Percentiles rank a stretch among this genome's conserved stretches.
Conservation (phyloP, 2,888 invertebrate species). For the Matsumyia berberina region DNA sequence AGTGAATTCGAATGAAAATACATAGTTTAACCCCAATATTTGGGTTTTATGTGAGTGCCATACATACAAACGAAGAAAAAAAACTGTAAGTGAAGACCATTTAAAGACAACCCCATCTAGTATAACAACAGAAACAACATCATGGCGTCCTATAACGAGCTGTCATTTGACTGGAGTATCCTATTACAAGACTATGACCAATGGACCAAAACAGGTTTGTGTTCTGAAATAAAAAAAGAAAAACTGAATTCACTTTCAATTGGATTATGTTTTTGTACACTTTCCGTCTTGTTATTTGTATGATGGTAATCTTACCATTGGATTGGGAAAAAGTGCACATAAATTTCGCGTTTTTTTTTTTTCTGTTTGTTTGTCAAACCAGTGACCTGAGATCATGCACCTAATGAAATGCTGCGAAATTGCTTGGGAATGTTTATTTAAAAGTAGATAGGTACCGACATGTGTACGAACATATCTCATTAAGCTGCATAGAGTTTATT, state of each 20-base stretch:
- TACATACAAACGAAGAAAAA: slow-evolving; percentile 12
- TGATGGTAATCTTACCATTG: too few species aligned
- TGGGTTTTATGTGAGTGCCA: slow-evolving; percentile 51
- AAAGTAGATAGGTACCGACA: slow-evolving; percentile 9
- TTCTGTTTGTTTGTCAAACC: too few species aligned
- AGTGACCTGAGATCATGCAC: not conserved
- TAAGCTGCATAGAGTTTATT: not conserved
- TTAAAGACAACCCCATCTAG: slow-evolving; percentile 16
- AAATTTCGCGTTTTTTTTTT: too few species aligned
- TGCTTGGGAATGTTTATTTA: slow-evolving; percentile 1
- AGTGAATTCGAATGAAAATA: slow-evolving; percentile 35
- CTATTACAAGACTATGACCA: slow-evolving; percentile 77
- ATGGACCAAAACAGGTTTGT: slow-evolving; percentile 79
- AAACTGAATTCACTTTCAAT: slow-evolving; percentile 10
- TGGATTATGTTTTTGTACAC: not conserved
- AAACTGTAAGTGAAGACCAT: slow-evolving; percentile 61
- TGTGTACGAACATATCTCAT: not conserved
- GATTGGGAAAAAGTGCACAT: too few species aligned
- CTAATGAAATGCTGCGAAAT: not conserved
- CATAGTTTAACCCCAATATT: slow-evolving; percentile 21
- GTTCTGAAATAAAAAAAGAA: slow-evolving; percentile 19
- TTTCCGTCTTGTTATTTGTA: not conserved
- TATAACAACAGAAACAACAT: slow-evolving; percentile 31
- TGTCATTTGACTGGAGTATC: slow-evolving; percentile 79
- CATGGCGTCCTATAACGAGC: slow-evolving; percentile 79